phyloP scores from a whole-genome alignment of 2,113 vertebrate species.

The Pelobates fuscus region DNA sequence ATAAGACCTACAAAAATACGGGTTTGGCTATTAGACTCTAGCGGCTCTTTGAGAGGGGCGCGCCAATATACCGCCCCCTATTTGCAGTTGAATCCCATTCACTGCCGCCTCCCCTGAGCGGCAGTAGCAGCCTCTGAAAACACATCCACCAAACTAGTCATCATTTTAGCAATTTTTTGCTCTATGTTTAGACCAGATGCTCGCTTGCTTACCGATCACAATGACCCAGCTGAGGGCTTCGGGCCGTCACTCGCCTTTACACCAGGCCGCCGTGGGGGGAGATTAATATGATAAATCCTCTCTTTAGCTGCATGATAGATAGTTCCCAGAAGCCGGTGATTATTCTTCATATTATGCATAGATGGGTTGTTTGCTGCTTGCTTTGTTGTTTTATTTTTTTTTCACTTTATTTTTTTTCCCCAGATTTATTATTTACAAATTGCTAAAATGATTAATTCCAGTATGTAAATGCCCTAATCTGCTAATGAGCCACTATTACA shows the following conservation, averaged over 20 bases:
- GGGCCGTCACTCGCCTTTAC: neutral
- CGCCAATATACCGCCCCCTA: too few species aligned
- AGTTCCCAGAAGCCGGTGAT: conserved; percentile 4
- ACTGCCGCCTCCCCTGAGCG: too few species aligned
- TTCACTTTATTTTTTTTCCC: conserved; percentile 13
- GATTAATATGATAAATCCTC: neutral
- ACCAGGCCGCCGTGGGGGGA: neutral
- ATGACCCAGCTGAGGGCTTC: neutral
- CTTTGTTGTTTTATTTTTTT: neutral
- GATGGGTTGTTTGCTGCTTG: neutral
- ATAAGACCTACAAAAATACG: too few species aligned
- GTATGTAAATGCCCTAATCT: conserved; percentile 30
- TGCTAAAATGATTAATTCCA: conserved; percentile 33
- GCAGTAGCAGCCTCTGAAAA: too few species aligned
- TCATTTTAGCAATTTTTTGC: too few species aligned
- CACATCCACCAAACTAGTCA: too few species aligned
- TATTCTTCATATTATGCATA: neutral
- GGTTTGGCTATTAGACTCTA: too few species aligned
- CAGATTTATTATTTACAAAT: conserved; percentile 41
- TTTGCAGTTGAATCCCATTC: too few species aligned
- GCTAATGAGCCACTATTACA: conserved; percentile 28
- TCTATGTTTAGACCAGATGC: neutral
- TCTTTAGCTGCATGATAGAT: neutral
- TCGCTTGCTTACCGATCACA: neutral
- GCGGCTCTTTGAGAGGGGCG: too few species aligned